Evolutionary conservation across 1,140 invertebrate species (phyloP), one percentile per base, ranked within the genome.

Genomic region (Heliconius hermathena): DNA sequence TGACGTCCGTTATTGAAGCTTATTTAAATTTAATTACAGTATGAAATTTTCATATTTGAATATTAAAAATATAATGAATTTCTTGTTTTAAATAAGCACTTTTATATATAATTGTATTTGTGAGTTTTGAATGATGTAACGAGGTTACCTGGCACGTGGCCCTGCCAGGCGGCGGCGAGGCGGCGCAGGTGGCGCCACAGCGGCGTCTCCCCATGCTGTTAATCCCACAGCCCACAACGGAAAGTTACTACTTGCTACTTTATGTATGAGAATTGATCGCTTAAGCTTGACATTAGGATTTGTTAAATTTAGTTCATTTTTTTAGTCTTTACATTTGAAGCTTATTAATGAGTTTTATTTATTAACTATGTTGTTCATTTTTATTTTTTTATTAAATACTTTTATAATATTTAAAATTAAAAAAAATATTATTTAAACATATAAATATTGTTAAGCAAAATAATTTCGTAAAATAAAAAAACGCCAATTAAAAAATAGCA

Each of bases 181-280:
- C 84, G 88, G 73, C 89, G 89, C 87, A 92, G 87, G 85, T 90
- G 90, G 75, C 83, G 78, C 92, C 90, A 91, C 86, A 92, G 88
- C 87, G 90, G 91, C 87, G 90, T 88, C 87, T 88, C 88, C 88
- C 87, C 94, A 94, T 94, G 94, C 94, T 94, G 93, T 94, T 94
- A 95, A 93, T 95, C 90, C 89, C 87, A 66, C 60, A 66, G 26
- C 60, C 90, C 87, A 83, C 82, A 79, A 82, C 72, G 82, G 74
- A 81, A 84, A 80, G 46, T 82, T 79, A 76, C 73, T 84, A 73
- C 81, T 81, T 66, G 79, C 74, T 71, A 81, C 77, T 73, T 79
- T 78, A 70, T 60, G 57, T 76, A 82, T 70, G 72, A 80, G 78
- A 79, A 78, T 71, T 78, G 81, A 85, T 82, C 81, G 79, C 76